Percentiles rank a stretch among this genome's conserved stretches.
Evolutionary conservation across 2,113 vertebrate genomes (phyloP).

Genomic region (Sakesphorus luctuosus): DNA sequence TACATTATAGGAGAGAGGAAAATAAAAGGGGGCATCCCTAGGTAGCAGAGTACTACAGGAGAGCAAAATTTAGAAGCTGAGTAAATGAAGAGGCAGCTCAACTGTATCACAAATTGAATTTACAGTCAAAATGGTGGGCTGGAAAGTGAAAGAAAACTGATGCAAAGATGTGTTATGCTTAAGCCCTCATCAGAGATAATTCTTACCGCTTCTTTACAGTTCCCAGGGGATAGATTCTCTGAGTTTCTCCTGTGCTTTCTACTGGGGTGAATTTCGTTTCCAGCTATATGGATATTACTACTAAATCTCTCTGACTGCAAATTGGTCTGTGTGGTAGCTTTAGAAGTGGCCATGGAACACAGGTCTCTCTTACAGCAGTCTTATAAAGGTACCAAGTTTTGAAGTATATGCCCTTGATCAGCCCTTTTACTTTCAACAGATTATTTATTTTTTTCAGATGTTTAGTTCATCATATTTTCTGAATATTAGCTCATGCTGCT

Average conservation of each 20-base stretch:
- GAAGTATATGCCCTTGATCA: background rate
- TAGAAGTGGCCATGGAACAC: background rate
- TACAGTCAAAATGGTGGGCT: background rate
- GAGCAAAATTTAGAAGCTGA: background rate
- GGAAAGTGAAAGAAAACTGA: background rate
- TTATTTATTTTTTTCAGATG: background rate
- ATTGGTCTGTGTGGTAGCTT: background rate
- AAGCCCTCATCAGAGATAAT: background rate
- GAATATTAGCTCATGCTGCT: background rate
- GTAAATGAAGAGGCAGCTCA: background rate
- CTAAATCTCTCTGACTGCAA: background rate
- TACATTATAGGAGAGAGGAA: background rate
- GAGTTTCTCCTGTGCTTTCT: background rate
- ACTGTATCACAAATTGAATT: background rate
- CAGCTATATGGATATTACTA: background rate
- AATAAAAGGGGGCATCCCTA: background rate
- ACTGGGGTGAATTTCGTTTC: background rate
- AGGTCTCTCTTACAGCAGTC: background rate
- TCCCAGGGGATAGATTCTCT: background rate
- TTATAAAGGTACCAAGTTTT: background rate
- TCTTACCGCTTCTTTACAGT: background rate
- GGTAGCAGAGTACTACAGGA: background rate
- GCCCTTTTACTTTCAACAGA: background rate
- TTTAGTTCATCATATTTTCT: background rate
- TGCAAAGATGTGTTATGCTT: background rate